Conservation (phyloP, 2,888 invertebrate genomes). For the Teleogryllus oceanicus region DNA sequence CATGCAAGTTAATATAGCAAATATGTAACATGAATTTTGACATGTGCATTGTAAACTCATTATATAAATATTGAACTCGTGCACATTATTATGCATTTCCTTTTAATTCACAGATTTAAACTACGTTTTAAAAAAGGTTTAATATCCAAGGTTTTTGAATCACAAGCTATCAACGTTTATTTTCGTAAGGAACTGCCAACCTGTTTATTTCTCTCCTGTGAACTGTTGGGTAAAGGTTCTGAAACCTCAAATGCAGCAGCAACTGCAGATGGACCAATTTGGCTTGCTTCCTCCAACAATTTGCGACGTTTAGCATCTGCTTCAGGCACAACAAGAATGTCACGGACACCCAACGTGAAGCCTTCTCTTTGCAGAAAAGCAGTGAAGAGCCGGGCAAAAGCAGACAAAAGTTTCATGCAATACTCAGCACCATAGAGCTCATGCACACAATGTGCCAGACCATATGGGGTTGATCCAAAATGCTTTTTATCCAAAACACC, state of each 20-base stretch:
- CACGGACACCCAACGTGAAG: constrained; percentile 92
- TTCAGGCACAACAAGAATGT: constrained; percentile 75
- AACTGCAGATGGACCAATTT: constrained; percentile 39
- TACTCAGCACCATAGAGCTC: constrained; percentile 90
- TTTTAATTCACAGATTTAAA: no score
- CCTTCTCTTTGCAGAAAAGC: constrained; percentile 84
- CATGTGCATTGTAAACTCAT: no score
- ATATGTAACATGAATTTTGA: no score
- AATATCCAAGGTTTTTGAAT: no score
- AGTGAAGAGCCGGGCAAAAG: constrained; percentile 90
- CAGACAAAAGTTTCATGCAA: constrained; percentile 77
- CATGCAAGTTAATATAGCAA: no score
- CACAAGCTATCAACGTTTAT: no score
- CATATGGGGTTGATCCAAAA: constrained; percentile 91
- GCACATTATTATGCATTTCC: no score
- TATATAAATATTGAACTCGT: no score
- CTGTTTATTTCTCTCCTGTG: no score
- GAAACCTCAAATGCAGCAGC: background rate
- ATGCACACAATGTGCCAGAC: constrained; percentile 90
- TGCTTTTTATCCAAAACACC: constrained; percentile 96
- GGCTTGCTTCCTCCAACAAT: constrained; percentile 59
- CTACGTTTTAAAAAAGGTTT: no score
- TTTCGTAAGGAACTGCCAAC: no score
- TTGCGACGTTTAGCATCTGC: constrained; percentile 71
- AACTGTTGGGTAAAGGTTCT: no score